Percentiles rank a stretch among this genome's conserved stretches.
These are phyloP conservation scores for Dryocosmus kuriphilus DNA, from an alignment of 2,888 invertebrate species.

Conservation along the genomic window DNA sequence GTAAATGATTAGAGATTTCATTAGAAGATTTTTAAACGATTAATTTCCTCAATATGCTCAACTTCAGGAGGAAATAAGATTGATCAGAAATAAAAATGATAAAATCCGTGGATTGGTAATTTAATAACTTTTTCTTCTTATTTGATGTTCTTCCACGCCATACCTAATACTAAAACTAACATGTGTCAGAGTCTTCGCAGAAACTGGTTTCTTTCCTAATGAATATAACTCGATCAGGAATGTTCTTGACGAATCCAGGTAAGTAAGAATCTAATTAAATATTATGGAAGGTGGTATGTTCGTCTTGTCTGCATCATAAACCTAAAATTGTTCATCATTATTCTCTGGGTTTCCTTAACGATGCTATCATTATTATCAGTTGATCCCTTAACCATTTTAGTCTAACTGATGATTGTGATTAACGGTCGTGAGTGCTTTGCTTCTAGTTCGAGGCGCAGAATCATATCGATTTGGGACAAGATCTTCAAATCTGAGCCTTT, in stretches of 20 bases:
- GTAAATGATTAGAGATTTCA: neutral
- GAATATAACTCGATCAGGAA: conserved; percentile 2
- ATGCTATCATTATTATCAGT: neutral
- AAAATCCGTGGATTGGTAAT: neutral
- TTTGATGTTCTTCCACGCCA: neutral
- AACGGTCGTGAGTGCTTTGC: neutral
- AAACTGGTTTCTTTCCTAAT: neutral
- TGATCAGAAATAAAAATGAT: neutral
- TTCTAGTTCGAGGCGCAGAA: neutral
- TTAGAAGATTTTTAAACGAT: too few relatives aligned
- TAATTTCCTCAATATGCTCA: too few relatives aligned
- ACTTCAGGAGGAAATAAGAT: too few relatives aligned
- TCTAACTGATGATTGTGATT: neutral
- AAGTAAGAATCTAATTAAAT: neutral
- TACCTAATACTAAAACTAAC: neutral
- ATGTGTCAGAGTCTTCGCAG: neutral
- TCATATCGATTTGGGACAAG: neutral
- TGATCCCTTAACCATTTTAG: neutral
- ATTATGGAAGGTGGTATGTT: neutral
- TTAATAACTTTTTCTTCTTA: neutral
- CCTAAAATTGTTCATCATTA: neutral
- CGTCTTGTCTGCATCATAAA: neutral
- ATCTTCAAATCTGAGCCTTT: neutral
- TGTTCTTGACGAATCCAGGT: neutral
- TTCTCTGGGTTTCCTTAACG: neutral